A percentile compares a stretch with the other conserved stretches of the same genome.
phyloP scores from a whole-genome alignment of 92 coral and sea anemone species.

The Pocillopora grandis region DNA sequence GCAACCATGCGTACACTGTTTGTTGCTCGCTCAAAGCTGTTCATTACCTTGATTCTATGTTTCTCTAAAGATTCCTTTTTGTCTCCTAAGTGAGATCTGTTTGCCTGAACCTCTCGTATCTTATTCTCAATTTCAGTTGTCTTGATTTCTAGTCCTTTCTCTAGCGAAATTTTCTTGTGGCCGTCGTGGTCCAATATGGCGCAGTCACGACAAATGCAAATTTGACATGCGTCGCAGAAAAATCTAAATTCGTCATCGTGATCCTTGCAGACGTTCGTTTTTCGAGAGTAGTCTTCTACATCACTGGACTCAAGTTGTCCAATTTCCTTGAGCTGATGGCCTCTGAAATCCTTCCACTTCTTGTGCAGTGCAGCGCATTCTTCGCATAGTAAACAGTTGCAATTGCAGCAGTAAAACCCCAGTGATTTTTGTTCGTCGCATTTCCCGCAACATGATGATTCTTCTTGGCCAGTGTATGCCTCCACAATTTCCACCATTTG shows the following conservation, averaged over 20 bases:
- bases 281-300: neutral
- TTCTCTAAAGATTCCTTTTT: conserved; percentile 2
- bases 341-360: neutral
- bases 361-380: neutral
- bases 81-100: neutral
- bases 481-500: conserved; percentile 36
- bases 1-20: neutral
- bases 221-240: conserved; percentile 32
- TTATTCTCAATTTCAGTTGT: neutral
- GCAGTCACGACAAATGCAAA: conserved; percentile 57
- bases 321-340: conserved; percentile 20
- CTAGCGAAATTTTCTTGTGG: conserved; percentile 12
- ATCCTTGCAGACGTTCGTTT: conserved; percentile 14
- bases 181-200: conserved; percentile 35
- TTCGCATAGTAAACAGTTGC: conserved; percentile 14
- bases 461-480: conserved; percentile 16
- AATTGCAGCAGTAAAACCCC: conserved; percentile 6
- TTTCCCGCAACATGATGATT: conserved; percentile 9
- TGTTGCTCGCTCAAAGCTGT: conserved; percentile 21
- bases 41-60: neutral
- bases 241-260: conserved; percentile 39
- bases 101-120: neutral
- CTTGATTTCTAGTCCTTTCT: conserved; percentile 10
- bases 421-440: conserved; percentile 6
- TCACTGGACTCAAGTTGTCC: neutral